phyloP scores from a whole-genome alignment of 2,888 invertebrate species.

The Drosophila pseudotalamancana region DNA sequence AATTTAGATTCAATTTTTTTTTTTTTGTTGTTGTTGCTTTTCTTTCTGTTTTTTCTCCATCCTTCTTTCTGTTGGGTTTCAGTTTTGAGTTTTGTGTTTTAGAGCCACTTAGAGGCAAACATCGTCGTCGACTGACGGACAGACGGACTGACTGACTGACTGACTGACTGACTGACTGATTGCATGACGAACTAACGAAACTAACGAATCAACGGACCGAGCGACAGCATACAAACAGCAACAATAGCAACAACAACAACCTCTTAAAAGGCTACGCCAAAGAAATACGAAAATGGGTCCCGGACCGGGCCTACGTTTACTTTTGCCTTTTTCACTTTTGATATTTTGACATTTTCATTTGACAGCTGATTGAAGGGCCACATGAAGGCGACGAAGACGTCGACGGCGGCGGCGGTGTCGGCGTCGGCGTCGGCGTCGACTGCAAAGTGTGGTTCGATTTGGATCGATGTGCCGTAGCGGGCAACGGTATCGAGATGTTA shows the following conservation, averaged over 20 bases:
- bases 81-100: conserved; percentile 48
- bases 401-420: conserved; percentile 2
- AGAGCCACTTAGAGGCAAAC: conserved; percentile 71
- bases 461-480: conserved; percentile 54
- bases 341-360: conserved; percentile 80
- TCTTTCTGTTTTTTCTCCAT: background rate
- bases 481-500: conserved; percentile 29
- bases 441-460: conserved; percentile 68
- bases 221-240: conserved; percentile 53
- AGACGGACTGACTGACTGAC: conserved; percentile 28
- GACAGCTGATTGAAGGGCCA: conserved; percentile 80
- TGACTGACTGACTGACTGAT: conserved; percentile 59
- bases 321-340: conserved; percentile 80
- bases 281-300: conserved; percentile 74
- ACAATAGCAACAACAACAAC: conserved; percentile 34
- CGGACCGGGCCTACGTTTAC: conserved; percentile 75
- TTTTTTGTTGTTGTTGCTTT: conserved; percentile 16
- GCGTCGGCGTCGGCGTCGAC: background rate
- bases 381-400: conserved; percentile 41
- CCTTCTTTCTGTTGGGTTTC: conserved; percentile 1
- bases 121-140: conserved; percentile 19
- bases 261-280: conserved; percentile 75
- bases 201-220: conserved; percentile 72
- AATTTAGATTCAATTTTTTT: conserved; percentile 10
- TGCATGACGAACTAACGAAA: conserved; percentile 74